These are phyloP conservation scores for Acomys russatus DNA, from an alignment of 2,797 vertebrate species.

Conservation along the genomic window DNA sequence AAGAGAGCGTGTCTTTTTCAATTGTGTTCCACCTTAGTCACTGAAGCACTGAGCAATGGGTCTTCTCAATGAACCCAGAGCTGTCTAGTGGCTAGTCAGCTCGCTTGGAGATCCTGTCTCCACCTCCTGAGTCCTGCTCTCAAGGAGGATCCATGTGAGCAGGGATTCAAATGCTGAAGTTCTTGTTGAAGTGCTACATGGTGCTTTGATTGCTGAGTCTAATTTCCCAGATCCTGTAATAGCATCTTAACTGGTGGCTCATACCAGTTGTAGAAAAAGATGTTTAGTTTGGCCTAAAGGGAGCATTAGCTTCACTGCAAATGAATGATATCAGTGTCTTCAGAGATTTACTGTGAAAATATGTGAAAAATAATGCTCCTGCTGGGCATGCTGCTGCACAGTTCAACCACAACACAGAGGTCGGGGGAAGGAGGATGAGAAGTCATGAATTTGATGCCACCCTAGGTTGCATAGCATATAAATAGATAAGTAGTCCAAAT, in stretches of 20 bases:
- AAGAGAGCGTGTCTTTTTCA: background rate
- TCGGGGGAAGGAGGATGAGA: background rate
- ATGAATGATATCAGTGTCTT: constrained; percentile 82
- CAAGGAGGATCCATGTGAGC: background rate
- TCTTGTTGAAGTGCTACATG: fast-evolving
- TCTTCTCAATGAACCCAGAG: background rate
- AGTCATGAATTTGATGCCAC: background rate
- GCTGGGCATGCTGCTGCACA: background rate
- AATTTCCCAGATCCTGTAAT: background rate
- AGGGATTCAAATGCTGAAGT: background rate
- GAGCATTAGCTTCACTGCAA: constrained; percentile 67
- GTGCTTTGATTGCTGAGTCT: background rate
- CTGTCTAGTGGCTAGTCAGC: background rate
- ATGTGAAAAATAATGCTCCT: constrained; percentile 83
- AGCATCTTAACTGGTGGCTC: background rate
- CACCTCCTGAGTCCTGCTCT: background rate
- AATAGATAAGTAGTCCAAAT: constrained; percentile 75
- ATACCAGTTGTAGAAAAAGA: background rate
- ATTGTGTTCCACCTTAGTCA: background rate
- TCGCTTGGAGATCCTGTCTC: background rate
- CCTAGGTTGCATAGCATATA: background rate
- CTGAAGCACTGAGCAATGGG: background rate
- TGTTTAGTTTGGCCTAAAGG: background rate
- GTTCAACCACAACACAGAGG: background rate
- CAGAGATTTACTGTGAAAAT: constrained; percentile 84